Conservation (phyloP, 1,140 invertebrate species). For the Aradophagus sp. region DNA sequence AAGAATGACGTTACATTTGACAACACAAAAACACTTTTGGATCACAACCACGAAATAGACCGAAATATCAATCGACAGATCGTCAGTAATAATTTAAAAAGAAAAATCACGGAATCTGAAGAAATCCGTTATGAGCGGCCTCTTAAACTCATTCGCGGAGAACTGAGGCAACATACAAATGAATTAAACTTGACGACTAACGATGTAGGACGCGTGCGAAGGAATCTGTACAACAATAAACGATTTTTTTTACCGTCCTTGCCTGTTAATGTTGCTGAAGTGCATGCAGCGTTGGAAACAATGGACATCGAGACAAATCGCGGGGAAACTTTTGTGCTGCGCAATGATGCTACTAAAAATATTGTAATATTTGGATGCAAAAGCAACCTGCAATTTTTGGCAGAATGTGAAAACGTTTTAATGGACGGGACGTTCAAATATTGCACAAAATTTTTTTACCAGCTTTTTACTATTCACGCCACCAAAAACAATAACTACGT, state of each 20-base stretch:
- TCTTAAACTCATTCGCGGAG: neutral
- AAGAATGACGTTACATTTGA: neutral
- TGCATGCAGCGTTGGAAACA: neutral
- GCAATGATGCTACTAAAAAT: neutral
- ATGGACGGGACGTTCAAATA: neutral
- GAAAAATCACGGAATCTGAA: neutral
- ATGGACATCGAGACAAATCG: neutral
- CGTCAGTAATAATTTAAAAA: neutral
- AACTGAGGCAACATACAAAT: neutral
- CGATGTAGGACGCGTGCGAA: neutral
- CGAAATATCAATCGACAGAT: neutral
- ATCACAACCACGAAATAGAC: neutral
- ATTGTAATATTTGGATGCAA: neutral
- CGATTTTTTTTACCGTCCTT: neutral
- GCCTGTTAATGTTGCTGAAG: neutral
- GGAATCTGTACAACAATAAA: slow-evolving; percentile 4
- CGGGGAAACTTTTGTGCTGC: neutral
- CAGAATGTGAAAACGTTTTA: neutral
- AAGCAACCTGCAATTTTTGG: neutral
- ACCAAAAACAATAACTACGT: neutral
- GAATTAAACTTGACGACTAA: neutral
- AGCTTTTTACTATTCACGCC: neutral
- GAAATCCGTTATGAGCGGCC: neutral
- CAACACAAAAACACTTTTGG: neutral
- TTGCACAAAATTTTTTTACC: slow-evolving; percentile 1